Percentiles rank a stretch among this genome's conserved stretches.
phyloP scores from a whole-genome alignment of 2,888 invertebrate species.

The Pyrochroa serraticornis region DNA sequence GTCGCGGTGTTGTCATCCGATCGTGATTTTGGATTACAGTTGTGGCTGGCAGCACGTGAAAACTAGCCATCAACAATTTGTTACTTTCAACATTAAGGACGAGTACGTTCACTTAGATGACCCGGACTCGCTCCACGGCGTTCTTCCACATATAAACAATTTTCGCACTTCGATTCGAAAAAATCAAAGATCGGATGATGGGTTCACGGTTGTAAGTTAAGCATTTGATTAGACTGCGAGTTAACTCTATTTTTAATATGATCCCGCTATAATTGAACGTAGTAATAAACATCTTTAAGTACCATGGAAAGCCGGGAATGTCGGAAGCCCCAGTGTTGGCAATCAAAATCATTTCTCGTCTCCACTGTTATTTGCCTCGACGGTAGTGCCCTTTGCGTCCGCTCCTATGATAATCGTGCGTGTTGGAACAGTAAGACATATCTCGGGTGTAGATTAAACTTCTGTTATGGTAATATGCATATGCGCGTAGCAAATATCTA shows the following conservation, averaged over 20 bases:
- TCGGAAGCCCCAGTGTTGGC: slow-evolving; percentile 52
- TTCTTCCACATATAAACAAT: neutral
- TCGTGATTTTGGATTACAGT: slow-evolving; percentile 26
- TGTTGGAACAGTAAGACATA: slow-evolving; percentile 31
- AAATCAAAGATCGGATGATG: slow-evolving; percentile 8
- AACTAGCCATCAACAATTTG: slow-evolving; percentile 20
- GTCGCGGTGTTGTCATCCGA: slow-evolving; percentile 21
- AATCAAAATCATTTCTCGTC: slow-evolving; percentile 45
- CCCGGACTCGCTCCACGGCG: slow-evolving; percentile 15
- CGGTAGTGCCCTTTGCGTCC: slow-evolving; percentile 28
- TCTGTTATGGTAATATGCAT: slow-evolving; percentile 45
- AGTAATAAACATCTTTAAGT: slow-evolving; percentile 51
- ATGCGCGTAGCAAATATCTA: slow-evolving; percentile 52
- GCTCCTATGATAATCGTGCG: slow-evolving; percentile 14
- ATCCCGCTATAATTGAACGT: slow-evolving; percentile 45
- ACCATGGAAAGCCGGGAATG: slow-evolving; percentile 49
- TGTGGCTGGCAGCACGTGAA: slow-evolving; percentile 22
- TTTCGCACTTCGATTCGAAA: neutral
- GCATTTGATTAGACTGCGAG: slow-evolving; percentile 41
- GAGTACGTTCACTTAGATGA: slow-evolving; percentile 27
- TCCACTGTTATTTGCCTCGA: slow-evolving; percentile 39
- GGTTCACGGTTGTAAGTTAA: slow-evolving; percentile 31
- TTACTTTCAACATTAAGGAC: slow-evolving; percentile 30
- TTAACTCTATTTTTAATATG: slow-evolving; percentile 45
- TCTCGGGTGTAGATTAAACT: slow-evolving; percentile 33